Base-by-base conservation (phyloP, 2,888 invertebrate genomes). In the Volucella zonaria region DNA sequence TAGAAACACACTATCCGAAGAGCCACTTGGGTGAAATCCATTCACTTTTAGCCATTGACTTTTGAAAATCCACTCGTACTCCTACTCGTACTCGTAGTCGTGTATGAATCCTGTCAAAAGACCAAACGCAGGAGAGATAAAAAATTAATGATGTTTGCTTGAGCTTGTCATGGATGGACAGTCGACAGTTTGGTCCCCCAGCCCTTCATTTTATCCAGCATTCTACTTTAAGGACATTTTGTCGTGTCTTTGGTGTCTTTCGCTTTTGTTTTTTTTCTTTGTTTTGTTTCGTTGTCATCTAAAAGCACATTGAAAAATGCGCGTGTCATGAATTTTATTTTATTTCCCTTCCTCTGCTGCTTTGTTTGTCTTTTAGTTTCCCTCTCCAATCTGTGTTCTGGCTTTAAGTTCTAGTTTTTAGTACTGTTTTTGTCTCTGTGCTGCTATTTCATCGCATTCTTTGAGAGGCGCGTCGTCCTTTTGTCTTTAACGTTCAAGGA, bases 271-370 rank as follows among this genome's bases (percentile, higher is more conserved):
- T 45, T 68, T 61, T 58, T 82, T 68, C 67, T 82, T 49, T 56
- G 58, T 62, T 38, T 45, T 68, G 54, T 58, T 82, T 68, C 67
- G 78, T 82, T 82, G 78, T 74, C 82, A 78, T 74, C 82, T 73
- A 52, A 82, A 23, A 52, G 73, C 73, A 62, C 78, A 82, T 68
- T 82, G 82, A 73, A 78, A 78, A 78, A 78, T 74, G 56, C 82
- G 82, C 78, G 82, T 82, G 78, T 79, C 78, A 82, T 59, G 79
- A 68, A 82, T 74, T 78, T 82, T 49, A 58, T 51, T 75, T 70
- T 81, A 58, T 54, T 51, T 38, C 14, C 9, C 31, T 54, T 38
- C 14, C 40, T 4, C 18, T 59, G 1, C 15, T 42, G 14, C 42
- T 59, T 40, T 3, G 1, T 15, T 45, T 40, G 12, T 49, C 42